These are phyloP conservation scores for Myotis davidii DNA, from an alignment of 2,113 vertebrate species.

Conservation along the genomic window DNA sequence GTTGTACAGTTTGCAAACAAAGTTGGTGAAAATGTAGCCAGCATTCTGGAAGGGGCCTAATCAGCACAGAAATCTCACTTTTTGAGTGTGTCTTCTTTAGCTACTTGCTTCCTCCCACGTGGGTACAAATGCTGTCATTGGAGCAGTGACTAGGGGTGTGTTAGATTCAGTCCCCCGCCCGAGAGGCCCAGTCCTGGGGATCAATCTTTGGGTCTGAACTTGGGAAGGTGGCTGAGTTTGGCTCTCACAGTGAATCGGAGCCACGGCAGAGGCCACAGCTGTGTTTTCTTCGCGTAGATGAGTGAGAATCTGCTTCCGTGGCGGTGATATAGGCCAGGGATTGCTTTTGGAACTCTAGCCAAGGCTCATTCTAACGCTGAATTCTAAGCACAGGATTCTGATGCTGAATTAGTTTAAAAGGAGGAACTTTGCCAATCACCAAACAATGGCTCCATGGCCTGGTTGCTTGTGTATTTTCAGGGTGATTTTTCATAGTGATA, in stretches of 20 bases:
- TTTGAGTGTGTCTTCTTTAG: not conserved
- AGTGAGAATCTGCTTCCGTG: not conserved
- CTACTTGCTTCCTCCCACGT: not conserved
- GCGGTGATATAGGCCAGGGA: not conserved
- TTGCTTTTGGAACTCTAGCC: not conserved
- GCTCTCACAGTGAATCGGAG: not conserved
- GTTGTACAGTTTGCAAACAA: not conserved
- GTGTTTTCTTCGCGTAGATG: not conserved
- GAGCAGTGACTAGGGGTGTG: not conserved
- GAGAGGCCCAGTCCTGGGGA: not conserved
- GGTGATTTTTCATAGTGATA: slow-evolving; percentile 64
- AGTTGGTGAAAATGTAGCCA: not conserved
- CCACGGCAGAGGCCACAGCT: not conserved
- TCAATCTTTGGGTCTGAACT: not conserved
- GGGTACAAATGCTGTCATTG: not conserved
- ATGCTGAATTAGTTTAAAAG: not conserved
- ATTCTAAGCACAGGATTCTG: not conserved
- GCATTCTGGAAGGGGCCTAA: not conserved
- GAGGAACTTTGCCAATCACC: not conserved
- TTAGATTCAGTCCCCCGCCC: not conserved
- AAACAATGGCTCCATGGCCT: not conserved
- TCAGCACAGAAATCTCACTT: not conserved
- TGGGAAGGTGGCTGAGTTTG: not conserved
- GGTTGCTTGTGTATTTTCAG: slow-evolving; percentile 29
- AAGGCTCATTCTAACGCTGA: not conserved